Evolutionary conservation across 2,113 vertebrate genomes (phyloP).

Genomic region (Psophia crepitans): DNA sequence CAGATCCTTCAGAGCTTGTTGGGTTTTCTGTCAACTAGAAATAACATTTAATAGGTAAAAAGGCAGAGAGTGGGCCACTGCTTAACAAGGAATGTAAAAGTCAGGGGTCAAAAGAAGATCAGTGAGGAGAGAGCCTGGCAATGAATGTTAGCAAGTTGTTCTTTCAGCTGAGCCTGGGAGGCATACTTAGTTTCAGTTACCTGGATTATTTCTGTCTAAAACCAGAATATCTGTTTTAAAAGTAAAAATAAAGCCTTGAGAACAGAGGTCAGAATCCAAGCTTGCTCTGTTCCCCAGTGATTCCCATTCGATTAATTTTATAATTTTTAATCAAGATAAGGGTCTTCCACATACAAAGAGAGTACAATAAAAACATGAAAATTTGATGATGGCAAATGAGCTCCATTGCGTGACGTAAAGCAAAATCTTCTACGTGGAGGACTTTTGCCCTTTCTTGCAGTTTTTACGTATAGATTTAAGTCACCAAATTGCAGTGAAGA

Average conservation of each 20-base stretch:
- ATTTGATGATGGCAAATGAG: neutral
- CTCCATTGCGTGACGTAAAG: neutral
- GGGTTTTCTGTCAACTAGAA: slow-evolving; percentile 20
- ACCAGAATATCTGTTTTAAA: neutral
- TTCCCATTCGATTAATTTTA: neutral
- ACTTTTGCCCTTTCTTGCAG: neutral
- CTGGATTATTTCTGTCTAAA: neutral
- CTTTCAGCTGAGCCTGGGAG: neutral
- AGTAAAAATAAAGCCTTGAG: neutral
- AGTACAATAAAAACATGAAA: neutral
- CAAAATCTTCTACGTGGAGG: neutral
- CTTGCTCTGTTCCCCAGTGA: neutral
- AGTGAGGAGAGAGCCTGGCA: neutral
- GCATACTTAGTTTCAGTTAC: neutral
- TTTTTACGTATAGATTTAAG: neutral
- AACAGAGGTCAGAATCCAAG: neutral
- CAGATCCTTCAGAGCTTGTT: slow-evolving; percentile 17
- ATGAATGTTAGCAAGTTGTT: neutral
- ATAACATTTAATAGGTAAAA: neutral
- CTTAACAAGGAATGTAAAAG: neutral
- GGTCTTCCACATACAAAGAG: neutral
- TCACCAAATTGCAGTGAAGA: neutral
- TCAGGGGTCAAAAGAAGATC: slow-evolving; percentile 7
- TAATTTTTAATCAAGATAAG: neutral
- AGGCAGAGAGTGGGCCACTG: neutral